Base-by-base conservation (phyloP, 2,797 vertebrate species). In the Cyclopterus lumpus region DNA sequence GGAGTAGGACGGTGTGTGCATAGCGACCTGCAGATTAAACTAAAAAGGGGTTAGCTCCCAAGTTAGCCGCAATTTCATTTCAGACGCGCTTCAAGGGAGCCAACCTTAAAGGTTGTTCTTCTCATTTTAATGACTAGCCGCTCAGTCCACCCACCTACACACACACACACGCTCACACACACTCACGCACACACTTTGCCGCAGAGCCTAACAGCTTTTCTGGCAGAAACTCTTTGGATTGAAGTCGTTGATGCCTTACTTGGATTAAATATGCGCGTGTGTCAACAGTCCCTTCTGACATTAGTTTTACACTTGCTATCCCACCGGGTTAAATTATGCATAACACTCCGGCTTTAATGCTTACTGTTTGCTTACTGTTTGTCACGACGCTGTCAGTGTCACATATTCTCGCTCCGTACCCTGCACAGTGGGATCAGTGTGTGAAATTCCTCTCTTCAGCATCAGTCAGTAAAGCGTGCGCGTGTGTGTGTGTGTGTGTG, bases 301-400 rank as follows among this genome's bases (percentile, higher is more conserved):
- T 28, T 40, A 69, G 70, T 77, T 76, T 57, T 73, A 75, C 58
- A 76, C 55, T 61, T 30, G 54, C 54, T 42, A 14, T 51, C 28
- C 34, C 51, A 1, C n/a, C 14, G 14, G 11, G 6, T 14, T 75
- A 53, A 72, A 74, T 75, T 63, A 73, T 80, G 42, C 73, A 51
- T 58, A n/a, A 48, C 49, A 75, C n/a, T 36, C 24, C 2, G 6
- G 28, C 26, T 83, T 82, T 70, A 75, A 59, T 48, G 57, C 57
- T n/a, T n/a, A 15, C n/a, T 76, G 65, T 81, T 83, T 69, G 20
- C 11, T 0, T 24, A 34, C 24, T 3, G 3, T 81, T 75, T 57
- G 75, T 83, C 84, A 83, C 67, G 26, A 44, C 82, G 57, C 75
- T 79, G 78, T 60, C 68, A 66, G 58, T 20, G 36, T 40, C 9